Evolutionary conservation across 2,797 vertebrate genomes (phyloP), one percentile per base, ranked within the genome.

Genomic region (Cacajao melanocephalus): DNA sequence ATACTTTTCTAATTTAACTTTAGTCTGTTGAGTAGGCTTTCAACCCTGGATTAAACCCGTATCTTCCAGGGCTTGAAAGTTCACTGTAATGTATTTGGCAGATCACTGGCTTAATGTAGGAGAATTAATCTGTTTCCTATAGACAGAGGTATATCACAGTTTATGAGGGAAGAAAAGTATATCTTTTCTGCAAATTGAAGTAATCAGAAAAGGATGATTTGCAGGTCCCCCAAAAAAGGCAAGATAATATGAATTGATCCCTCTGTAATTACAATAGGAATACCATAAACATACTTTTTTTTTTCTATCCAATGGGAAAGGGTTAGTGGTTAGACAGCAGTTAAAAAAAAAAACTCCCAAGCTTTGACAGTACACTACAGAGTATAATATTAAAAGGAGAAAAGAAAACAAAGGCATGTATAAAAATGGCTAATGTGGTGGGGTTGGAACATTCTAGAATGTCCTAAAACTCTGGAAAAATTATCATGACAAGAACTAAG

Each of bases 181-280:
- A 84, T 72, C 15, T 76, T 41, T 52, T 88, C 19, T 3, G 2
- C 33, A 15, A 70, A 1, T 36, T 24, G 5, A 7, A 48, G 0
- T 55, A 70, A 82, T 58, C 17, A 90, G 30, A 85, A 97, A 95
- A 95, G 1, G 7, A 9, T 52, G n/a, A 76, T 48, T 41, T 58
- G 4, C 83, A 75, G 39, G 17, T 20, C 52, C 5, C 13, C 93
- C 28, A 7, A 0, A 50, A 96, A 95, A 88, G 1, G 26, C 24
- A 78, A 90, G 36, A 75, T 33, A 55, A 24, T 64, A 70, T 36
- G 24, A 94, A 48, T 33, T 44, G 11, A 80, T 92, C 28, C 20
- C 30, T 39, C 33, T 48, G 55, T 36, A 75, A 50, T 57, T 89
- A 61, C 82, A 79, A 50, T 22, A 87, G 5, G 33, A 82, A 75